Conservation (phyloP, 2,113 vertebrate genomes). For the Motacilla alba region DNA sequence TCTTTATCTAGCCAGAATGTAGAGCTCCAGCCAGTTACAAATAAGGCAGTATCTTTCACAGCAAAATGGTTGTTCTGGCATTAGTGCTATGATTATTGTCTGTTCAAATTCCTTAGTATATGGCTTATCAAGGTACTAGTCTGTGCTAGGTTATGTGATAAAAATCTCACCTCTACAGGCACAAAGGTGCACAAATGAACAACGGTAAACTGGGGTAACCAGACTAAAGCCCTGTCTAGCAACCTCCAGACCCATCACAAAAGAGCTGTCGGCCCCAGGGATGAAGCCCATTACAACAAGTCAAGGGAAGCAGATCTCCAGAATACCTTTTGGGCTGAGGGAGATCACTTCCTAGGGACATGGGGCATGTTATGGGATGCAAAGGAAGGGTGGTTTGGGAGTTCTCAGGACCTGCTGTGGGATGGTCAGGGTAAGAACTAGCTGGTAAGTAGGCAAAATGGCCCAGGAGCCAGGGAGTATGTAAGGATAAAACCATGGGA, state of each 20-base stretch:
- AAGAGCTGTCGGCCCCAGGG: background rate
- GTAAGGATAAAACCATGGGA: background rate
- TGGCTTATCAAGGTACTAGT: background rate
- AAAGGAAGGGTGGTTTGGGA: background rate
- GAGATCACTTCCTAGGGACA: background rate
- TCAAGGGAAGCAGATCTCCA: background rate
- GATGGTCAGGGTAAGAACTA: background rate
- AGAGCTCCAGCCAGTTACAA: background rate
- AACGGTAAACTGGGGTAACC: background rate
- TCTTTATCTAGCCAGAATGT: background rate
- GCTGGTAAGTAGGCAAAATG: background rate
- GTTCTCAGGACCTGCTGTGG: background rate
- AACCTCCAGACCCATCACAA: background rate
- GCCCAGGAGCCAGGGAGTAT: background rate
- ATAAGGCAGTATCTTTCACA: background rate
- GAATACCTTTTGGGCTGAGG: background rate
- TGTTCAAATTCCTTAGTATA: background rate
- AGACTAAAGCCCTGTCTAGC: background rate
- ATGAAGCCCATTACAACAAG: background rate
- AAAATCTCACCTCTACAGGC: background rate
- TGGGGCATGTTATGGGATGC: background rate
- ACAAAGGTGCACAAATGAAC: background rate
- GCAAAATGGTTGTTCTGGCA: background rate
- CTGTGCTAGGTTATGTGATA: background rate
- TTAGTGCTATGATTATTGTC: background rate